Evolutionary conservation across 2,113 vertebrate genomes (phyloP).

Genomic region (Lanius ludovicianus): DNA sequence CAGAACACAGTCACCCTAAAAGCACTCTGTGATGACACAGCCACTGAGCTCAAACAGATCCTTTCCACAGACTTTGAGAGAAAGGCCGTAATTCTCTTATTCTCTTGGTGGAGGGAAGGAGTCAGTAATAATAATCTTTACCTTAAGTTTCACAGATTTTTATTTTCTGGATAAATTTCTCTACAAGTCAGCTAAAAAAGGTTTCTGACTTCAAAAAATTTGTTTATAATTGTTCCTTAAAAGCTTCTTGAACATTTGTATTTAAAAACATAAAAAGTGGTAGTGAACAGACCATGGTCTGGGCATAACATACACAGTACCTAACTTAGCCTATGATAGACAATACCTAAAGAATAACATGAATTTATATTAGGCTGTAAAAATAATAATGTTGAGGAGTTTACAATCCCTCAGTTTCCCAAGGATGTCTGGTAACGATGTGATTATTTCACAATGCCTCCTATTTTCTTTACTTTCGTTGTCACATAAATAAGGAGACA

Average conservation of each 20-base stretch:
- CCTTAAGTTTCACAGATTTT: neutral
- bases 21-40: neutral
- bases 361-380: slow-evolving; percentile 1
- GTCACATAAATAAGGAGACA: slow-evolving; percentile 63
- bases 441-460: neutral
- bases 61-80: neutral
- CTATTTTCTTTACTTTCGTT: slow-evolving; percentile 59
- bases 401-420: neutral
- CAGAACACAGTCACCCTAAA: neutral
- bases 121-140: neutral
- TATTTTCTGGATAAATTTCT: neutral
- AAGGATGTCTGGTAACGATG: neutral
- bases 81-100: neutral
- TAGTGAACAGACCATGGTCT: neutral
- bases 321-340: neutral
- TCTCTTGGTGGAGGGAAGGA: neutral
- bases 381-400: neutral
- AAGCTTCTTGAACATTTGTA: neutral
- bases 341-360: neutral
- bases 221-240: neutral
- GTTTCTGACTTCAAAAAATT: neutral
- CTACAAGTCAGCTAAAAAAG: neutral
- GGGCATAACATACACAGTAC: neutral
- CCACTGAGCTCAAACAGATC: neutral
- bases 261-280: neutral